Evolutionary conservation across 2,888 invertebrate genomes (phyloP).

Genomic region (Agriopis marginaria): DNA sequence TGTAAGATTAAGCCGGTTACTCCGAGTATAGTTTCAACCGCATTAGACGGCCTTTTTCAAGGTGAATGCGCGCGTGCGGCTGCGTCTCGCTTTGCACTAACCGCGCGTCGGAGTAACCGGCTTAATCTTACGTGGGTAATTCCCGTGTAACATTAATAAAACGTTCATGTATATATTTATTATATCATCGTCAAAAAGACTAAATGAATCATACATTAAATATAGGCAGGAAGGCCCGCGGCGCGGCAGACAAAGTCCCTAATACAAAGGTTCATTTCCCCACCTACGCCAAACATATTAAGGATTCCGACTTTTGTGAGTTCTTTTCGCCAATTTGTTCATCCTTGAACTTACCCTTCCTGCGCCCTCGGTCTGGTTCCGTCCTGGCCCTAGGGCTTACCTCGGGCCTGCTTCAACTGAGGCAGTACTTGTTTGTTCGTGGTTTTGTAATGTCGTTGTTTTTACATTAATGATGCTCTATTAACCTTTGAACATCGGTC

Average conservation of each 20-base stretch:
- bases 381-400: slow-evolving; percentile 17
- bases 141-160: no score
- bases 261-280: slow-evolving; percentile 16
- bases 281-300: slow-evolving; percentile 23
- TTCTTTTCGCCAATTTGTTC: slow-evolving; percentile 10
- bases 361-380: slow-evolving; percentile 26
- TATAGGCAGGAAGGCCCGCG: slow-evolving; percentile 3
- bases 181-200: slow-evolving; percentile 3
- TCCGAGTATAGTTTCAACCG: no score
- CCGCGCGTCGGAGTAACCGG: no score
- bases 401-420: not conserved
- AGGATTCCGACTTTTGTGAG: slow-evolving; percentile 16
- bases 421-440: not conserved
- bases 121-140: no score
- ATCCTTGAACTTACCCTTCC: slow-evolving; percentile 21
- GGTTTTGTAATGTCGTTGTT: slow-evolving; percentile 3
- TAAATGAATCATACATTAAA: slow-evolving; percentile 10
- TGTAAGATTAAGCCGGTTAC: no score
- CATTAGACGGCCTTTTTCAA: no score
- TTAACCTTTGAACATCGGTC: no score
- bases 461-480: no score
- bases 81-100: no score
- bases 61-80: no score
- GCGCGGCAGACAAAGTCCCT: slow-evolving; percentile 7
- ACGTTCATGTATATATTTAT: not conserved